Evolutionary conservation across 2,113 vertebrate genomes (phyloP), one percentile per base, ranked within the genome.

Genomic region (Oreochromis aureus): DNA sequence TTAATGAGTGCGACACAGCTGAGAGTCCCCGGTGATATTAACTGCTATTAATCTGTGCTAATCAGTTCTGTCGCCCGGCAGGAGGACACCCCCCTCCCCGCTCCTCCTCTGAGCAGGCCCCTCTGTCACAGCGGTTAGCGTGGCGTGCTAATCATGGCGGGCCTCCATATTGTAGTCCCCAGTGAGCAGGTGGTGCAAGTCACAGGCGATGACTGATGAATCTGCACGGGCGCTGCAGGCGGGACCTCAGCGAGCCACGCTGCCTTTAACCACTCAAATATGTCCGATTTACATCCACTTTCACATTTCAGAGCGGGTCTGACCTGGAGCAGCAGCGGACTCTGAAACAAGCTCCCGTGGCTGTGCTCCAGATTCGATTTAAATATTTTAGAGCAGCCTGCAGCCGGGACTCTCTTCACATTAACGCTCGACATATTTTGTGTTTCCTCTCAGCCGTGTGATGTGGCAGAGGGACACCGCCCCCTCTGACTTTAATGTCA

Each of bases 1-100:
- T 89, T 94, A 95, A 95, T 92, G 94, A 93, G 89, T 56, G 86
- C 32, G 90, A 91, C 89, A 90, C 84, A 76, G 82, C 44, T 53
- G 83, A 90, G 82, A 78, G 91, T 94, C 94, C 94, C 88, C 11
- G 13, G 46, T 84, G 93, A 93, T 90, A 92, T 92, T 89, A 95
- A 86, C 94, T 39, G 55, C 91, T 91, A 95, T 96, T 94, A 94
- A 95, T 95, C 94, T 94, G 78, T 82, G 10, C 85, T 92, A 95
- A 94, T 94, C 92, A 94, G 84, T 46, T 4, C 84, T 61, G 87
- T 89, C 91, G 81, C 82, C 48, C 48, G 41, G 51, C 88, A 82
- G 86, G 80, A 80, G 73, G 27, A 78, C 44, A 30, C 41, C 39
- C 15, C 15, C 32, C 59, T 36, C 39, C 15, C 30, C 48, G 22